Percentiles rank a stretch among this genome's conserved stretches.
phyloP scores from a whole-genome alignment of 2,888 invertebrate genomes.

The Allolobophora icterica region DNA sequence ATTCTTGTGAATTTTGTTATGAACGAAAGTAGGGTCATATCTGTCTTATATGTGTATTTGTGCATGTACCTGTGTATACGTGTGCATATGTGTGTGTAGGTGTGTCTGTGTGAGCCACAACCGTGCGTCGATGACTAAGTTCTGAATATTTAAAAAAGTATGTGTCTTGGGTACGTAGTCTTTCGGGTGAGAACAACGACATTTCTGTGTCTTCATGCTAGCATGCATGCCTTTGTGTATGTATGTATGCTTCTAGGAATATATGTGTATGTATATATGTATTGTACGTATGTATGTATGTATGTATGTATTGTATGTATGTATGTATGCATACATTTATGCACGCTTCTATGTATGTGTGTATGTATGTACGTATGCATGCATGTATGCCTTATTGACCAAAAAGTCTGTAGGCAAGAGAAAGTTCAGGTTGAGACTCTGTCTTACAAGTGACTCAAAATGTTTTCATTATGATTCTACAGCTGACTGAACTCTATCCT shows the following conservation, averaged over 20 bases:
- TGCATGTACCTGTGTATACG: background rate
- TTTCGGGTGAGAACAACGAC: too few species aligned
- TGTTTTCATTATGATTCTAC: background rate
- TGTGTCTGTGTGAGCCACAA: background rate
- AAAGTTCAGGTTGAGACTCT: too few species aligned
- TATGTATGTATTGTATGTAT: constrained; percentile 6
- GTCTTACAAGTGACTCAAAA: background rate
- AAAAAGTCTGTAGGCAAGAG: too few species aligned
- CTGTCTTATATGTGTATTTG: background rate
- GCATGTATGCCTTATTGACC: too few species aligned
- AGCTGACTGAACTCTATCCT: background rate
- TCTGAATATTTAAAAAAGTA: too few species aligned
- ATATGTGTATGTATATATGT: background rate
- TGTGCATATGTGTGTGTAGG: background rate
- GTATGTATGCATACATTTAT: background rate
- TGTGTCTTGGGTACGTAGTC: too few species aligned
- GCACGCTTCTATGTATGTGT: background rate
- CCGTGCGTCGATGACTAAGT: too few species aligned
- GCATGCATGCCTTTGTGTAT: background rate
- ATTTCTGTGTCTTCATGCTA: too few species aligned
- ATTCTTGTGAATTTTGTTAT: too few species aligned
- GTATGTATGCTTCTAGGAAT: background rate
- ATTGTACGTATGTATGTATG: background rate
- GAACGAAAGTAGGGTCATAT: too few species aligned
- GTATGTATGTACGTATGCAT: background rate